These are phyloP conservation scores for Arrhopalites spinosus DNA, from an alignment of 2,888 invertebrate genomes.

Conservation along the genomic window DNA sequence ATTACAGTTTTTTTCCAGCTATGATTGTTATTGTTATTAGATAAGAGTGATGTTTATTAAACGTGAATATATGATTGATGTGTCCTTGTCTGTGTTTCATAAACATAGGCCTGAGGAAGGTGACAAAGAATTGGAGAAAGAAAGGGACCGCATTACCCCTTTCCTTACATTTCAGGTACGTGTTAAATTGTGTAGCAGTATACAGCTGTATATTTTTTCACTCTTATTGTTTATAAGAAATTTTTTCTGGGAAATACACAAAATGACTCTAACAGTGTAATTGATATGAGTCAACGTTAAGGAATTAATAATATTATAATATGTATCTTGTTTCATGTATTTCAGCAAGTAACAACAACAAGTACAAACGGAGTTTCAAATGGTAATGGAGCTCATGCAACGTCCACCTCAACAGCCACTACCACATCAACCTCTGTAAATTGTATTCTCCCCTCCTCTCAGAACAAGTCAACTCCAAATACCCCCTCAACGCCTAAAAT, in stretches of 20 bases:
- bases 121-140: conserved; percentile 56
- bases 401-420: conserved; percentile 31
- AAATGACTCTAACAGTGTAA: too few species aligned
- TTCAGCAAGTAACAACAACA: conserved; percentile 56
- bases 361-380: conserved; percentile 48
- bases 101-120: conserved; percentile 53
- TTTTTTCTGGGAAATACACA: too few species aligned
- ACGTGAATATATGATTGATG: too few species aligned
- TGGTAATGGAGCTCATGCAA: conserved; percentile 43
- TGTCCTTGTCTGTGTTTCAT: conserved; percentile 8
- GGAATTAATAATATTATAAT: too few species aligned
- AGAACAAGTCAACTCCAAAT: conserved; percentile 9
- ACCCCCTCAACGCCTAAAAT: conserved; percentile 22
- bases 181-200: too few species aligned
- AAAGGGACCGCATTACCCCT: conserved; percentile 55
- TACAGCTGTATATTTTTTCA: too few species aligned
- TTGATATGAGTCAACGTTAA: too few species aligned
- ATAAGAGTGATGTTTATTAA: too few species aligned
- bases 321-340: too few species aligned
- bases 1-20: too few species aligned
- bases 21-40: too few species aligned
- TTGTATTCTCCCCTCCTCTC: conserved; percentile 13
- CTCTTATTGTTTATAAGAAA: too few species aligned
- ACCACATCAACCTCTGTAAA: conserved; percentile 7
- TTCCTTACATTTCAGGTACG: conserved; percentile 56